Evolutionary conservation across 2,888 invertebrate species (phyloP), one percentile per base, ranked within the genome.

Genomic region (Drosophila recens): DNA sequence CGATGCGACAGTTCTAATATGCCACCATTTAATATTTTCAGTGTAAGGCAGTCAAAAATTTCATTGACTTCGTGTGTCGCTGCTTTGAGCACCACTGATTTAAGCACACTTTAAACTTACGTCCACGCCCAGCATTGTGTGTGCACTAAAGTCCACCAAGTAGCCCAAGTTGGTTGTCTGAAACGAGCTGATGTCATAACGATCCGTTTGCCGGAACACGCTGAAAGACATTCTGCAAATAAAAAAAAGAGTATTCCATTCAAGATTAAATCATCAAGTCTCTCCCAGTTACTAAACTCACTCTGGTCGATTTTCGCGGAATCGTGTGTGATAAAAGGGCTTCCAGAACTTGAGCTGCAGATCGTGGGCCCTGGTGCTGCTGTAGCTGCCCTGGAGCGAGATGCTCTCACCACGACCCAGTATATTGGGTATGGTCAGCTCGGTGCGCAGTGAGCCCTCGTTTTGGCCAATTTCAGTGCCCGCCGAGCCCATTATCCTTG

Each of bases 381-480:
- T 98, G 90, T 97, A 95, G 69, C 96, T 96, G 92, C 97, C 97
- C 91, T 98, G 97, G 17, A 96, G 94, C 80, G 96, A 95, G 10
- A 98, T 81, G 36, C 94, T 94, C 94, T 99, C 98, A 0, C 97
- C 99, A 62, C 98, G 94, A 0, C 99, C 98, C 80, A 96, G 93
- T 58, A 97, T 93, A 93, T 99, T 99, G 0, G 97, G 97, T 75
- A 96, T 93, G 82, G 95, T 94, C 58, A 96, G 93, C 56, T 96
- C 95, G 90, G 91, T 82, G 66, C 90, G 89, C 34, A 98, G 91
- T 23, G 97, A 96, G 1, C 97, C 98, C 91, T 98, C 98, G 91
- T 98, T 98, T 90, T 98, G 97, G 27, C 97, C 98, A 69, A 98
- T 96, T 78, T 96, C 95, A 0, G 98, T 98, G 89, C 96, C 97